A percentile compares a stretch with the other conserved stretches of the same genome.
Conservation (phyloP, 2,113 vertebrate genomes). For the Phaethornis superciliosus region DNA sequence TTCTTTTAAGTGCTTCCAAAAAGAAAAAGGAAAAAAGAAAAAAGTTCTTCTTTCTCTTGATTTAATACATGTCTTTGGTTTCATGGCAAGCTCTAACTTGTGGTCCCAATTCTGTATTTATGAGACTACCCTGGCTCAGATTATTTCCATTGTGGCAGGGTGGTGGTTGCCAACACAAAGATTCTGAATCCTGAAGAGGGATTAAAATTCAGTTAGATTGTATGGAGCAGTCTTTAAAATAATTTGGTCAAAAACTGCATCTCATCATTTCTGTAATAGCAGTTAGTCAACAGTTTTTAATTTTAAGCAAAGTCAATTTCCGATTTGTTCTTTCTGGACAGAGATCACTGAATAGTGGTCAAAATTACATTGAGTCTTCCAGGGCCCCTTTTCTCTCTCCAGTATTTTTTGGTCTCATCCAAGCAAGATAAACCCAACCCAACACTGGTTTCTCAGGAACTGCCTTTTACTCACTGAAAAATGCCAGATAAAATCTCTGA, state of each 20-base stretch:
- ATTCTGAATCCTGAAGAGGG: not conserved
- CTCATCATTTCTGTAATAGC: not conserved
- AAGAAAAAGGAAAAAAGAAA: not conserved
- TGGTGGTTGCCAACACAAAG: not conserved
- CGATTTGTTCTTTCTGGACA: not conserved
- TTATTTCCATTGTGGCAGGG: constrained; percentile 3
- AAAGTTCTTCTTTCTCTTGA: not conserved
- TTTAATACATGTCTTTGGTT: not conserved
- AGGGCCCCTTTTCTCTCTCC: not conserved
- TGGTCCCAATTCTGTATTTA: not conserved
- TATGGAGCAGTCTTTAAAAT: not conserved
- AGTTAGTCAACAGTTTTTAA: not conserved
- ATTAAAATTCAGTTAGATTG: constrained; percentile 10
- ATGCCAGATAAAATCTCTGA: not conserved
- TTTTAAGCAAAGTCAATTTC: not conserved
- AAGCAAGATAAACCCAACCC: not conserved
- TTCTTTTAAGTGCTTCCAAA: not conserved
- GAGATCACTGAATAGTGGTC: not conserved
- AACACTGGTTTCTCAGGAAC: not conserved
- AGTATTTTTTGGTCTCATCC: not conserved
- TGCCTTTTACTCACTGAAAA: not conserved
- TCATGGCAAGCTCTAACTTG: not conserved
- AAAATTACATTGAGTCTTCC: not conserved
- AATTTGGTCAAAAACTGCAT: not conserved
- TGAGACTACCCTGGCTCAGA: not conserved